Evolutionary conservation across 2,888 invertebrate genomes (phyloP), one percentile per base, ranked within the genome.

Genomic region (Sepiola atlantica): DNA sequence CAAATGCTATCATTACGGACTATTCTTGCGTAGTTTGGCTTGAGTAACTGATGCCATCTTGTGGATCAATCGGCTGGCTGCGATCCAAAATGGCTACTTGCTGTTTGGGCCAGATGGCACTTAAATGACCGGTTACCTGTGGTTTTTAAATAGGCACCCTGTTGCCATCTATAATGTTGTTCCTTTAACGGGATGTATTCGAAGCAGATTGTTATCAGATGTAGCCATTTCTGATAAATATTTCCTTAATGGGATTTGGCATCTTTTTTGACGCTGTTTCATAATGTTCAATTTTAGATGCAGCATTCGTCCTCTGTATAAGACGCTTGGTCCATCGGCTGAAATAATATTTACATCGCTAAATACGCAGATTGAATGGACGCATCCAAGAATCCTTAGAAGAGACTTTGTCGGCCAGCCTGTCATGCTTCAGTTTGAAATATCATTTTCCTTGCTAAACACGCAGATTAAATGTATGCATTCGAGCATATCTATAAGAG

Each of bases 91-190:
- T 77, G 77, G n/a, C n/a, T 16, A 18, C 14, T 77, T 77, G n/a
- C 77, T 77, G n/a, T n/a, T 77, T n/a, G 2, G 32, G 77, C n/a
- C 16, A 16, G 77, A 77, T 77, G 77, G 77, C 77, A n/a, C 77
- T 77, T 77, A 77, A 77, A 77, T 77, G 77, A 77, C 77, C 77
- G 14, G 16, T n/a, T 77, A n/a, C 77, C 77, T 77, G n/a, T 77
- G 77, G n/a, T n/a, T 77, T 77, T 77, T 77, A 77, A 77, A 32
- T 77, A 77, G 77, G 77, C n/a, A 77, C 77, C 77, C 77, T 77
- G 12, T 77, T 77, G 77, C 3, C 16, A 32, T 32, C n/a, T 77
- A 77, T n/a, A 16, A 77, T n/a, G 14, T 77, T 77, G 32, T 77
- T 77, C 77, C 14, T 77, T 61, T 10, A 77, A 6, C n/a, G 14